Conservation (phyloP, 1,140 invertebrate species). For the Drosophila carrolli region DNA sequence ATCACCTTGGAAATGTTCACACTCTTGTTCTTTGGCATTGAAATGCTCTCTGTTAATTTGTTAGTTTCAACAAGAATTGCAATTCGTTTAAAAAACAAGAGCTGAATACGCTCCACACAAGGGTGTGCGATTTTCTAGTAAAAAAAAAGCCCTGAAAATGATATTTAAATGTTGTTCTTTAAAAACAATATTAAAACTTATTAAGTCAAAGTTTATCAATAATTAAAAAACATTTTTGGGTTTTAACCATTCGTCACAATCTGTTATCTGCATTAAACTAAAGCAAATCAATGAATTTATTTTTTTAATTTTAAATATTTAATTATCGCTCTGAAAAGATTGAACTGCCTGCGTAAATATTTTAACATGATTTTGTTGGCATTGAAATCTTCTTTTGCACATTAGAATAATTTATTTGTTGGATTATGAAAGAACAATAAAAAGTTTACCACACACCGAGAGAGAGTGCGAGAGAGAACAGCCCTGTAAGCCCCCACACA, state of each 20-base stretch:
- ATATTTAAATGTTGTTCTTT: background rate
- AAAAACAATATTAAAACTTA: no score
- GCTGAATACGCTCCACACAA: no score
- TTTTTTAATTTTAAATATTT: no score
- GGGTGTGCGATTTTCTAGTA: no score
- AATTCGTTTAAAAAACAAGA: no score
- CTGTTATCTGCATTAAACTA: no score
- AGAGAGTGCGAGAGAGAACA: background rate
- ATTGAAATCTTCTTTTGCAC: background rate
- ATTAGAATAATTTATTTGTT: slow-evolving; percentile 24
- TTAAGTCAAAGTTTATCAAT: no score
- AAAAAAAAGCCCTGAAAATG: no score
- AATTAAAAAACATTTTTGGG: no score
- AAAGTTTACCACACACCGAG: slow-evolving; percentile 20
- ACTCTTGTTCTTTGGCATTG: background rate
- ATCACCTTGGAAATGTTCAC: slow-evolving; percentile 12
- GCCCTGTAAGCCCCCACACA: slow-evolving; percentile 16
- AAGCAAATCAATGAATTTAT: no score
- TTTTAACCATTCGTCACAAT: no score
- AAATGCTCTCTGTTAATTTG: background rate
- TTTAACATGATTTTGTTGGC: background rate
- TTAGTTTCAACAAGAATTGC: no score
- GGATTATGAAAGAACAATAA: slow-evolving; percentile 37
- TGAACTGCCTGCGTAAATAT: background rate
- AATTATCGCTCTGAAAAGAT: background rate